Evolutionary conservation across 2,797 vertebrate genomes (phyloP).

Genomic region (Parauchenoglanis punctatus): DNA sequence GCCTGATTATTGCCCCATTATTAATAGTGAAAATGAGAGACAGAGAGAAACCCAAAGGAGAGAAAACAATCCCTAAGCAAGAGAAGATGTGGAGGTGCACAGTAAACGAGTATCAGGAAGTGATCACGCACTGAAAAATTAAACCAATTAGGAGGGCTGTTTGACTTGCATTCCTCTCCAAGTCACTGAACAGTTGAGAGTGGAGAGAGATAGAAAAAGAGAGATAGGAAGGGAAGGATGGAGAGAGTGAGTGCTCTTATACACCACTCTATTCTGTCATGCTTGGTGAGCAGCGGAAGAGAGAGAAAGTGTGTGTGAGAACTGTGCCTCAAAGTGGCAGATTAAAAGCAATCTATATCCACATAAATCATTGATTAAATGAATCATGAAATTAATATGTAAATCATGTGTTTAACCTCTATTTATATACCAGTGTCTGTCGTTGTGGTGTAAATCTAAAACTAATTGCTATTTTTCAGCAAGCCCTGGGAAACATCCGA

Average conservation of each 20-base stretch:
- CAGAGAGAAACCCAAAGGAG: background rate
- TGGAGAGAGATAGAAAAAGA: background rate
- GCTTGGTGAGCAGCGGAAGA: conserved; percentile 73
- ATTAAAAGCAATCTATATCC: conserved; percentile 88
- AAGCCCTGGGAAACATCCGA: conserved; percentile 70
- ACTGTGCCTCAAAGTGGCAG: conserved; percentile 73
- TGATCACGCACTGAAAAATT: conserved; percentile 62
- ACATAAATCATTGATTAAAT: conserved; percentile 93
- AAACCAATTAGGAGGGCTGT: conserved; percentile 64
- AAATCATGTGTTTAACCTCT: conserved; percentile 94
- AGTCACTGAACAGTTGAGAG: conserved; percentile 55
- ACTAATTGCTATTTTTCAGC: conserved; percentile 88
- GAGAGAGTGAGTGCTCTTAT: conserved; percentile 50
- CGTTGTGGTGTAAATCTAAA: conserved; percentile 88
- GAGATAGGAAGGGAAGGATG: conserved; percentile 39
- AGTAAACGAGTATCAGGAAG: conserved; percentile 60
- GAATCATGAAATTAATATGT: conserved; percentile 96
- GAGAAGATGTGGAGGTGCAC: conserved; percentile 44
- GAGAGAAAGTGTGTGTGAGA: conserved; percentile 62
- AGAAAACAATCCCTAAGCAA: conserved; percentile 22
- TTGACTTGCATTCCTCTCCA: conserved; percentile 60
- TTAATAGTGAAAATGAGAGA: conserved; percentile 53
- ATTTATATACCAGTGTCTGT: conserved; percentile 89
- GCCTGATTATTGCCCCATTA: conserved; percentile 60
- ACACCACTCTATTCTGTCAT: conserved; percentile 76